A percentile compares a stretch with the other conserved stretches of the same genome.
Conservation (phyloP, 2,797 vertebrate genomes). For the Hippopotamyrus pictus region DNA sequence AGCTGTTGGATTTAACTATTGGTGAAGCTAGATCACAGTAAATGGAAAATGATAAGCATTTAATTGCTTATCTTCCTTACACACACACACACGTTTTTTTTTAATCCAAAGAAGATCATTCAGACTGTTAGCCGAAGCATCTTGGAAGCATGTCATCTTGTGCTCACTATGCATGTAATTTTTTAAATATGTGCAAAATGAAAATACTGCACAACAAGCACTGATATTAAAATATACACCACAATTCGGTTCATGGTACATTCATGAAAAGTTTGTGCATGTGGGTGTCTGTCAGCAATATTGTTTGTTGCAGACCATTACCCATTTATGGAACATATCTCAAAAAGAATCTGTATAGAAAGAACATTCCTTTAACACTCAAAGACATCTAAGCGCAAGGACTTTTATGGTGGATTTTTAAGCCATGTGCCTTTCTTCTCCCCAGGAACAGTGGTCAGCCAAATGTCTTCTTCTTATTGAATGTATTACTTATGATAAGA, state of each 20-base stretch:
- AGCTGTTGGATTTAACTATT: background rate
- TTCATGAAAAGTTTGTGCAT: background rate
- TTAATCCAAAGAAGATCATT: background rate
- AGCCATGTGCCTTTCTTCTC: background rate
- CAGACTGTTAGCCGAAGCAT: background rate
- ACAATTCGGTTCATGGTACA: background rate
- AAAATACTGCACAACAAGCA: background rate
- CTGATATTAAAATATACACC: background rate
- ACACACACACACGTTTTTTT: background rate
- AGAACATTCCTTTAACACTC: background rate
- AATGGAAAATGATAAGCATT: background rate
- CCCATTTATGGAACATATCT: background rate
- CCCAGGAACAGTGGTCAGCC: conserved; percentile 46
- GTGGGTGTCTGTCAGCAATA: background rate
- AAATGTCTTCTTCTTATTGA: conserved; percentile 33
- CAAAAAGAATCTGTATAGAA: background rate
- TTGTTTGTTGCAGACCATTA: background rate
- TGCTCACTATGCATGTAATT: background rate
- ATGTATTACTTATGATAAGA: conserved; percentile 50
- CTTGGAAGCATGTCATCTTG: background rate
- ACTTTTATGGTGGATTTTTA: background rate
- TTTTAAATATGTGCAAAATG: background rate
- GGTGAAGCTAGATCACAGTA: background rate
- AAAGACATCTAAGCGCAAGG: background rate
- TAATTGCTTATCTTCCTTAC: background rate